Evolutionary conservation across 2,888 invertebrate genomes (phyloP).

Genomic region (Eupithecia exiguata): DNA sequence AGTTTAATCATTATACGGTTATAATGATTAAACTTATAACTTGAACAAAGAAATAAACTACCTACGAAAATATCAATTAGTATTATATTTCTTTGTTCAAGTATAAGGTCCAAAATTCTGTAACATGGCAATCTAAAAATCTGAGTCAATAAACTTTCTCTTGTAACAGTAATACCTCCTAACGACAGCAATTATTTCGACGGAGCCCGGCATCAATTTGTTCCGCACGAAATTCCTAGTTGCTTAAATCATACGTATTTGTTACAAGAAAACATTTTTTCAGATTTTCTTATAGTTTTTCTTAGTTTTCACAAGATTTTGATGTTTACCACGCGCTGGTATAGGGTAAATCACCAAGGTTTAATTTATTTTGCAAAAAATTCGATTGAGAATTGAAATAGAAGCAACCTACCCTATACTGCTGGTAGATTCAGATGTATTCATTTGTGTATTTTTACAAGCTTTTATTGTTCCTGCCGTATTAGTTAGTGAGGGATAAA

Average conservation of each 20-base stretch:
- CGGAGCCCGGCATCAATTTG: slow-evolving; percentile 33
- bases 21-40: too few relatives aligned
- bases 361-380: too few relatives aligned
- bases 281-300: not conserved
- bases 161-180: slow-evolving; percentile 18
- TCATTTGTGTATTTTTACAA: too few relatives aligned
- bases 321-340: not conserved
- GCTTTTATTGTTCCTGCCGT: too few relatives aligned
- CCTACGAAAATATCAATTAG: too few relatives aligned
- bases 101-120: not conserved
- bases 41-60: too few relatives aligned
- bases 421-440: too few relatives aligned
- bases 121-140: slow-evolving; percentile 3
- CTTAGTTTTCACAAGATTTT: not conserved
- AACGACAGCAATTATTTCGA: slow-evolving; percentile 35
- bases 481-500: too few relatives aligned
- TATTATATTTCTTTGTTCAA: not conserved
- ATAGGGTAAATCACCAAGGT: not conserved
- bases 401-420: too few relatives aligned
- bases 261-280: not conserved
- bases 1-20: too few relatives aligned
- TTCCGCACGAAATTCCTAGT: not conserved
- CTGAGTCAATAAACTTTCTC: slow-evolving; percentile 4
- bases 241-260: slow-evolving; percentile 10
- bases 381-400: too few relatives aligned